Base-by-base conservation (phyloP, 2,113 vertebrate genomes). In the Catharus bicknelli region DNA sequence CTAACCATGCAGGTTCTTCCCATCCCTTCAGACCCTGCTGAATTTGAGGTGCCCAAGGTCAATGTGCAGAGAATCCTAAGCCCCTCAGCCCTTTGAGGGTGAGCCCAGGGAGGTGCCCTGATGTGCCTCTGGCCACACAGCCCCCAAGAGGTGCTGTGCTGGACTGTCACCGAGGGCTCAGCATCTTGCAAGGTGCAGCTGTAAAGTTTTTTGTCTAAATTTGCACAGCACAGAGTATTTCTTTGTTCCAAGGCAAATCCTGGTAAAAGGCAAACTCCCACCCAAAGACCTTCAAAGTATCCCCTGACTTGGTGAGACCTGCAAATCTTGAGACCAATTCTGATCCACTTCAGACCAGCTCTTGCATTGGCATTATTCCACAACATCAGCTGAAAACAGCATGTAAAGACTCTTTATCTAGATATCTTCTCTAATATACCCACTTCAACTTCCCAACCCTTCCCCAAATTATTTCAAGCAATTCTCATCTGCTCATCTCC, bases 101-200 rank as follows among this genome's bases (percentile, higher is more conserved):
- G 23, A 86, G n/a, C 8, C 21, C 45, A 43, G 53, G 0, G 1
- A 77, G 27, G 13, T 83, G 38, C 29, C 26, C 20, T 51, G 34
- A 6, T 16, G 13, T 11, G 2, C 15, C 7, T 8, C 8, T 8
- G 5, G 18, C 36, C 67, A 45, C 2, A 1, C 25, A 12, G 1
- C 4, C 11, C 53, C 8, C 1, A 3, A 34, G 32, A 8, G 13
- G 1, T 67, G 29, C 16, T 42, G 32, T 81, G 40, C 40, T 30
- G 34, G 16, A 50, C 30, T 23, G 13, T 38, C 43, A n/a, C 36
- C 25, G 6, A 38, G 36, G 27, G 40, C 50, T 83, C 58, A 50
- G 63, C 61, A 25, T 78, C 57, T 76, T 36, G 10, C 22, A 70
- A 43, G 17, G 29, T n/a, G 43, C 51, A 66, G 16, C 27, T 75